Base-by-base conservation (phyloP, 1,140 invertebrate species). In the Trissolcus basalis region DNA sequence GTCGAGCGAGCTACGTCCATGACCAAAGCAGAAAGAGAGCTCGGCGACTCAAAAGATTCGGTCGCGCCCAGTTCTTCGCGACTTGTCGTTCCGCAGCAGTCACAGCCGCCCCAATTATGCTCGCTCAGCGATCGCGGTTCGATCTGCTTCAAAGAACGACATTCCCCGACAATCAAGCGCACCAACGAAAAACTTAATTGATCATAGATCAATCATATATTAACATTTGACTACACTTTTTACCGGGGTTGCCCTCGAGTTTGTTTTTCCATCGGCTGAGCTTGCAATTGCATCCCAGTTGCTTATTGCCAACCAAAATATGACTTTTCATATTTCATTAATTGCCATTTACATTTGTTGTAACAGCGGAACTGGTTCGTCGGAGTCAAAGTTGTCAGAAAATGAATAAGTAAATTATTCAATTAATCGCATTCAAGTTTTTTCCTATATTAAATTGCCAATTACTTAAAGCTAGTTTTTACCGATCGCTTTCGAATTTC, bases 171-270 rank as follows among this genome's bases (percentile, higher is more conserved):
- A 68, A 75, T 69, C 72, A 60, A 54, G 35, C 39, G n/a, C 50
- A 43, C 11, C 48, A 0, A 32, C 36, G 65, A 76, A 76, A 76
- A 76, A 76, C 59, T 76, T 76, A 76, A 76, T 76, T 76, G 72
- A 76, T 69, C 72, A 69, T 76, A 76, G 64, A 76, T 76, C 60
- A 76, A 76, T 76, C 65, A 76, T 67, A 54, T 75, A 74, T 74
- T 74, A 61, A 60, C 49, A 44, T 60, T 55, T 35, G 41, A 35
- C 15, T 63, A 45, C 27, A 27, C 39, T 68, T 68, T 59, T 53
- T 59, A 48, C 14, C 0, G 16, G 12, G 16, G 36, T 32, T 36
- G n/a, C 14, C 27, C 11, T n/a, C 32, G 4, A 19, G 4, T 19
- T 48, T 36, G 13, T 14, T 56, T 16, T 13, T 49, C 48, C 43